phyloP scores from a whole-genome alignment of 1,140 invertebrate genomes.

The Saccostrea cuccullata region DNA sequence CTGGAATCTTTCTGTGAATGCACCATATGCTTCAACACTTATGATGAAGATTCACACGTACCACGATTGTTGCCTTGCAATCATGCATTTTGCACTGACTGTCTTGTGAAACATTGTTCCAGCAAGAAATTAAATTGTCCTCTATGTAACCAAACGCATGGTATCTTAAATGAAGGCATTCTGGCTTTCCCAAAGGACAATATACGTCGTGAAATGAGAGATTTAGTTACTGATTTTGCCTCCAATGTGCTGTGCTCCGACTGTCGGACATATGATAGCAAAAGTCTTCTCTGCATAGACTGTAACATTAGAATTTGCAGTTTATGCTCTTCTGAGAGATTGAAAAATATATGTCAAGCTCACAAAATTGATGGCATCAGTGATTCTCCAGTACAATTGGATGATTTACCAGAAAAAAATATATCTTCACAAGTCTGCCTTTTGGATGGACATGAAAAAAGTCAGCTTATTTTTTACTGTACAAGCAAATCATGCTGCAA shows the following conservation, averaged over 20 bases:
- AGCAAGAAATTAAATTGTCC: background rate
- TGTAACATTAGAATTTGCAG: background rate
- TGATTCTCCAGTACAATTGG: background rate
- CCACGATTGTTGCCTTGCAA: background rate
- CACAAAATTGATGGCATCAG: background rate
- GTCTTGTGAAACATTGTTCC: background rate
- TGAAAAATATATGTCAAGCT: background rate
- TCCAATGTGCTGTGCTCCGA: background rate
- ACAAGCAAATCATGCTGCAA: background rate
- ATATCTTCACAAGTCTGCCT: too few relatives aligned
- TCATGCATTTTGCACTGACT: background rate
- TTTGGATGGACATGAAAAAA: background rate
- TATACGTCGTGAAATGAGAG: background rate
- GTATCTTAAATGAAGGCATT: background rate
- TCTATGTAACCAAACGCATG: background rate
- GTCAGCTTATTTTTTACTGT: background rate
- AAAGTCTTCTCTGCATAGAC: background rate
- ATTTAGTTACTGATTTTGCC: background rate
- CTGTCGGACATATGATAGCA: background rate
- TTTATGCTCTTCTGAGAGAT: background rate
- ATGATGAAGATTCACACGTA: background rate
- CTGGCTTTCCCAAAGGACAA: background rate
- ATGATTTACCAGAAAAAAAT: too few relatives aligned
- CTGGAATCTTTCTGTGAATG: background rate
- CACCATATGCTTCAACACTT: background rate